Percentiles rank a stretch among this genome's conserved stretches.
These are phyloP conservation scores for Galeopsomyia nigrocyanea DNA, from an alignment of 2,888 invertebrate genomes.

Conservation along the genomic window DNA sequence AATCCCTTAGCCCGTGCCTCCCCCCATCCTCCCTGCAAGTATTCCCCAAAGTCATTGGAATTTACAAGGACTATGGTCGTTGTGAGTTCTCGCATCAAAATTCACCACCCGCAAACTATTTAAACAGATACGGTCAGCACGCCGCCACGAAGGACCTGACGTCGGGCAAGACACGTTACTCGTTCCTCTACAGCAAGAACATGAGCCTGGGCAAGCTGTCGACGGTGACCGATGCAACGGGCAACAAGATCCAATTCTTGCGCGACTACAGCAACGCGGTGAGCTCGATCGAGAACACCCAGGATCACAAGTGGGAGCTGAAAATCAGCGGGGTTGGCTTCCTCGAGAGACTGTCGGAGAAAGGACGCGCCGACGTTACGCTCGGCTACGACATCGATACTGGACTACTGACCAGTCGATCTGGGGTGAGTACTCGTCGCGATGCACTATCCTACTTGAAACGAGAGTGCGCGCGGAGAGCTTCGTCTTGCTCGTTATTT, in stretches of 20 bases:
- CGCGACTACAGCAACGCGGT: constrained; percentile 94
- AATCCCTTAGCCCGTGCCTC: too few relatives aligned
- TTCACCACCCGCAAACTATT: too few relatives aligned
- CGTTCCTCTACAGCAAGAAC: constrained; percentile 96
- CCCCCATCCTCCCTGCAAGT: too few relatives aligned
- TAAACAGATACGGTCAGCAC: constrained; percentile 92
- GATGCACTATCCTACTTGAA: too few relatives aligned
- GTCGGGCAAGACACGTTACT: constrained; percentile 94
- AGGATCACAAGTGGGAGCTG: constrained; percentile 92
- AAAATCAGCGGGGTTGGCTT: constrained; percentile 94
- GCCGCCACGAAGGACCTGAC: constrained; percentile 94
- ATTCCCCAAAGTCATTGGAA: too few relatives aligned
- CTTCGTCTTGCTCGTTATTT: too few relatives aligned
- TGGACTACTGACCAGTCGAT: constrained; percentile 87
- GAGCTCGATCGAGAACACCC: constrained; percentile 94
- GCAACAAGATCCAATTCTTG: constrained; percentile 91
- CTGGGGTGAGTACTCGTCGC: constrained; percentile 76
- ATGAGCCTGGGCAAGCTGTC: constrained; percentile 95
- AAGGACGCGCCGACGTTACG: constrained; percentile 89
- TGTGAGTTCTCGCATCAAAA: too few relatives aligned
- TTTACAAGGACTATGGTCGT: too few relatives aligned
- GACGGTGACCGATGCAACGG: constrained; percentile 93
- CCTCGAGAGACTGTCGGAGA: constrained; percentile 88
- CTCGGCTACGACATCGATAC: constrained; percentile 92
- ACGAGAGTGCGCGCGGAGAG: too few relatives aligned